Conservation (phyloP, 30 jellyfish, hydroid and myxozoan genomes). For the Cassiopea xamachana region DNA sequence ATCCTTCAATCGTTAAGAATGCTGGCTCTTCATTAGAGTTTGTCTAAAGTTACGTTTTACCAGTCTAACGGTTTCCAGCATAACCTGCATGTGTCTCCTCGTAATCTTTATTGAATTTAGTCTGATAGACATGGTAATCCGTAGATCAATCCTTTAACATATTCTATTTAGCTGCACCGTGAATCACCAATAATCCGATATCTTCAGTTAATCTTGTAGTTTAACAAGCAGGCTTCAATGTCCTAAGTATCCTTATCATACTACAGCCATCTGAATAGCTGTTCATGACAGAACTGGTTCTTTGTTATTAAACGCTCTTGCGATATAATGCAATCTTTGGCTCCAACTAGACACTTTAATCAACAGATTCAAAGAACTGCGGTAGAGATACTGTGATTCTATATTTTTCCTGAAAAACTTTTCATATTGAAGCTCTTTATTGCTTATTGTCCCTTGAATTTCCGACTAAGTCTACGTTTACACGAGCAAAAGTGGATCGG, state of each 20-base stretch:
- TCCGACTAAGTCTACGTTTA: no score
- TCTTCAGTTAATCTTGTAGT: neutral
- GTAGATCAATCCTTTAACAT: neutral
- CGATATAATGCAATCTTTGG: neutral
- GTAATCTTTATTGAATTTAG: constrained; percentile 8
- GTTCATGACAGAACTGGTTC: neutral
- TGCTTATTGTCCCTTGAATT: no score
- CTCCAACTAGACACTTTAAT: neutral
- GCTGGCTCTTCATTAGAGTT: neutral
- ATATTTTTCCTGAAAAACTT: no score
- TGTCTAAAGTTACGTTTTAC: neutral
- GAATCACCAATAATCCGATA: constrained; percentile 10
- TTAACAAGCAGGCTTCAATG: neutral
- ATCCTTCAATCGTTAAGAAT: constrained; percentile 10
- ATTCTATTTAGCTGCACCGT: neutral
- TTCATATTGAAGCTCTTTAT: no score
- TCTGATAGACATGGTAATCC: constrained; percentile 17
- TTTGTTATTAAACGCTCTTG: neutral
- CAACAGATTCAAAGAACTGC: neutral
- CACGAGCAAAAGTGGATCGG: no score
- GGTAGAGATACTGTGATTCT: neutral
- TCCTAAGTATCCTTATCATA: neutral
- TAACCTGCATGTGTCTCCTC: constrained; percentile 2
- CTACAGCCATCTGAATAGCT: neutral
- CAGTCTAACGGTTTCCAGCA: constrained; percentile 21